A percentile compares a stretch with the other conserved stretches of the same genome.
These are phyloP conservation scores for Macaria liturata DNA, from an alignment of 2,888 invertebrate genomes.

Conservation along the genomic window DNA sequence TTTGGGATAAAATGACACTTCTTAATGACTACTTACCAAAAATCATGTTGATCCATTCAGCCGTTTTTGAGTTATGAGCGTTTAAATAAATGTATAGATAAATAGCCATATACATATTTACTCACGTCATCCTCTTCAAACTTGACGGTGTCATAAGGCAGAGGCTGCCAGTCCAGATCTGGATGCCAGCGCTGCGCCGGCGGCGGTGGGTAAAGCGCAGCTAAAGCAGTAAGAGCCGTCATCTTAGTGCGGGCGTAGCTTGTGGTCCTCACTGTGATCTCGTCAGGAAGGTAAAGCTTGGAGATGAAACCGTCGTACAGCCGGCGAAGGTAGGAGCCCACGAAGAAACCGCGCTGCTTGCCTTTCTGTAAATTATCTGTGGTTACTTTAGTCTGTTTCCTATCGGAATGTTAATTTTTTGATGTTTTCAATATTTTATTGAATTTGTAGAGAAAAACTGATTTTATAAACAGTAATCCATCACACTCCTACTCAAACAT, in stretches of 20 bases:
- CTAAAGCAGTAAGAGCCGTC: conserved; percentile 86
- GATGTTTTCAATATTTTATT: no score
- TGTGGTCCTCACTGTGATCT: conserved; percentile 83
- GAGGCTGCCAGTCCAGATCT: conserved; percentile 86
- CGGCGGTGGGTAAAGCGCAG: conserved; percentile 87
- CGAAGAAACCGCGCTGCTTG: conserved; percentile 72
- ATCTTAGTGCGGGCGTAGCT: conserved; percentile 89
- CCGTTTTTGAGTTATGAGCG: no score
- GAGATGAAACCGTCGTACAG: conserved; percentile 75
- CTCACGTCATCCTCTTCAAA: conserved; percentile 69
- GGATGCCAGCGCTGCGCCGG: conserved; percentile 82
- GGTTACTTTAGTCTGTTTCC: no score
- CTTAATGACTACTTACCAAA: no score
- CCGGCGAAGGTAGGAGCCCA: conserved; percentile 74
- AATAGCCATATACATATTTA: conserved; percentile 12
- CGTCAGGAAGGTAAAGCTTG: conserved; percentile 68
- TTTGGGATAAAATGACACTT: no score
- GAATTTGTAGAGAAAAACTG: no score
- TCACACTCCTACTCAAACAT: neutral
- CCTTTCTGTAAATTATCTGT: conserved; percentile 64
- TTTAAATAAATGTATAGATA: no score
- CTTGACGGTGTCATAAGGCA: conserved; percentile 79
- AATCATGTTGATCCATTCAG: no score
- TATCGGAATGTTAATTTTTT: no score
- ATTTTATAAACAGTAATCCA: no score